Conservation (phyloP, 2,797 vertebrate genomes). For the Eleutherodactylus coqui region DNA sequence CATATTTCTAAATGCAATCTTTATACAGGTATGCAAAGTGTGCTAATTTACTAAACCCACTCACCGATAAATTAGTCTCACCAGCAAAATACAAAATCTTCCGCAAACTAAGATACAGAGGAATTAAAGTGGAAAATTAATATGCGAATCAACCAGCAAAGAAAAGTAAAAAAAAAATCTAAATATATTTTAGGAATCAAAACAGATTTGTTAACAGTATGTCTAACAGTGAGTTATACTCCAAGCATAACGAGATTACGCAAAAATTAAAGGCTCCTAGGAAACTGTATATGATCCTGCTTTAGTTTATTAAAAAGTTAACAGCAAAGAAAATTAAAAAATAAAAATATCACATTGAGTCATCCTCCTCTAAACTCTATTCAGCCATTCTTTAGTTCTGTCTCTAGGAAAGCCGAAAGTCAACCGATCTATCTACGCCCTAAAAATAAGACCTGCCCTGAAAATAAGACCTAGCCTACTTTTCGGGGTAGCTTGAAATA, state of each 20-base stretch:
- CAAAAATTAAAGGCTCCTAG: neutral
- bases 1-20: slow-evolving; percentile 60
- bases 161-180: slow-evolving; percentile 17
- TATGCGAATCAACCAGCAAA: slow-evolving; percentile 43
- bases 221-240: slow-evolving; percentile 7
- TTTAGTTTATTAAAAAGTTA: slow-evolving; percentile 1
- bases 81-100: slow-evolving; percentile 55
- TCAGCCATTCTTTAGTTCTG: neutral
- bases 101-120: slow-evolving; percentile 50
- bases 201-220: slow-evolving; percentile 44
- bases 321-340: neutral
- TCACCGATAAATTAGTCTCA: slow-evolving; percentile 62
- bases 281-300: neutral
- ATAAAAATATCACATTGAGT: neutral
- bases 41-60: slow-evolving; percentile 60
- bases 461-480: too few species aligned
- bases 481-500: too few species aligned
- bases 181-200: slow-evolving; percentile 39
- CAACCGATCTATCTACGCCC: neutral
- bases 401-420: neutral
- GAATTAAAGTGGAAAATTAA: slow-evolving; percentile 61
- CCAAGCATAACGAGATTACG: neutral
- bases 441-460: too few species aligned
- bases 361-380: neutral
- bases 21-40: slow-evolving; percentile 53